A percentile compares a stretch with the other conserved stretches of the same genome.
phyloP scores from a whole-genome alignment of 2,888 invertebrate species.

The Parnassius smintheus region DNA sequence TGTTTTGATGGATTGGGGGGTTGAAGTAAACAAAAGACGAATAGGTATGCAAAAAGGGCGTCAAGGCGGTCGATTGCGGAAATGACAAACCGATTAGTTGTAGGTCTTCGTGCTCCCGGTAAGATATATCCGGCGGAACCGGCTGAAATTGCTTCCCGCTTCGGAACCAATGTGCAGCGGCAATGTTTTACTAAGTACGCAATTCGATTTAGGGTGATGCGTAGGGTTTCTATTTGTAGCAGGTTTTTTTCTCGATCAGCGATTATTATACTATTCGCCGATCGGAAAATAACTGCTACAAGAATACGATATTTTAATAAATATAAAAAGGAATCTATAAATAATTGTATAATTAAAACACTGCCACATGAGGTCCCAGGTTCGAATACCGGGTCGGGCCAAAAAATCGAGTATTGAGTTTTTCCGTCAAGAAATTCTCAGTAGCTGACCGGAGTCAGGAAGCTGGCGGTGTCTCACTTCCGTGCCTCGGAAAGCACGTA shows the following conservation, averaged over 20 bases:
- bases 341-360: too few species aligned
- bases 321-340: too few species aligned
- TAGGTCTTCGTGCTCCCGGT: constrained; percentile 61
- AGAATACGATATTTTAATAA: too few species aligned
- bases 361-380: too few species aligned
- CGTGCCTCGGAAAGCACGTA: too few species aligned
- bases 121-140: constrained; percentile 75
- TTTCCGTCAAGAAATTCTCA: too few species aligned
- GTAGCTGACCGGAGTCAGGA: too few species aligned
- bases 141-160: constrained; percentile 68
- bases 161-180: constrained; percentile 48
- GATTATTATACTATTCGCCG: neutral
- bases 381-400: too few species aligned
- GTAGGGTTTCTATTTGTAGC: neutral
- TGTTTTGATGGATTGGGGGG: neutral
- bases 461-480: too few species aligned
- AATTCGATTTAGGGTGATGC: constrained; percentile 53
- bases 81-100: constrained; percentile 77
- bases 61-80: constrained; percentile 68
- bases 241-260: neutral
- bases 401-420: too few species aligned
- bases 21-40: constrained; percentile 50
- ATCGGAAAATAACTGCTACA: too few species aligned
- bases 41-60: constrained; percentile 62
- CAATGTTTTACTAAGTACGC: constrained; percentile 56